A percentile compares a stretch with the other conserved stretches of the same genome.
These are phyloP conservation scores for Colaptes auratus DNA, from an alignment of 2,113 vertebrate genomes.

Conservation along the genomic window DNA sequence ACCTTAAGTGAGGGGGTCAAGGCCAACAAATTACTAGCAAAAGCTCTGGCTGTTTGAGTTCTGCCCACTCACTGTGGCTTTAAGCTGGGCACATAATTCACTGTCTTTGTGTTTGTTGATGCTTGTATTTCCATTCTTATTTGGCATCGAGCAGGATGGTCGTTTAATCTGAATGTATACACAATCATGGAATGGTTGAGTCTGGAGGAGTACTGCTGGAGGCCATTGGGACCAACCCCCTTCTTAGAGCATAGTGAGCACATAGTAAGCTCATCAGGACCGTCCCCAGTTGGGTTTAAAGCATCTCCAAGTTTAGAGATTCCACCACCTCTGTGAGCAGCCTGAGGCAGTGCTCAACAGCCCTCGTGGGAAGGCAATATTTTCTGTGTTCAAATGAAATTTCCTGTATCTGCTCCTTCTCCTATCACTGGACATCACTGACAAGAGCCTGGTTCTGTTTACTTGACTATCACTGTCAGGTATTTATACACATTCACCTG, in stretches of 20 bases:
- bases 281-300: background rate
- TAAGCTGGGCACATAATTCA: background rate
- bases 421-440: background rate
- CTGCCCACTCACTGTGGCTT: background rate
- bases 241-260: background rate
- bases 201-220: background rate
- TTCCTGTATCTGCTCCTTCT: background rate
- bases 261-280: background rate
- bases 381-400: background rate
- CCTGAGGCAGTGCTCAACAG: background rate
- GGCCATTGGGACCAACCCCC: accelerated
- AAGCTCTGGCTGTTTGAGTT: background rate
- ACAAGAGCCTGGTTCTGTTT: background rate
- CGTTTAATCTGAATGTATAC: background rate
- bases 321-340: background rate
- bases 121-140: background rate
- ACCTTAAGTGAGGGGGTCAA: background rate
- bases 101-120: background rate
- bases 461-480: background rate
- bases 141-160: background rate
- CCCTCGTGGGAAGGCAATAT: background rate
- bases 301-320: background rate
- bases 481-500: background rate
- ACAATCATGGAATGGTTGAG: background rate
- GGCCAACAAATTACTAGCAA: background rate